Percentiles rank a stretch among this genome's conserved stretches.
phyloP scores from a whole-genome alignment of 2,113 vertebrate genomes.

The Poecile atricapillus region DNA sequence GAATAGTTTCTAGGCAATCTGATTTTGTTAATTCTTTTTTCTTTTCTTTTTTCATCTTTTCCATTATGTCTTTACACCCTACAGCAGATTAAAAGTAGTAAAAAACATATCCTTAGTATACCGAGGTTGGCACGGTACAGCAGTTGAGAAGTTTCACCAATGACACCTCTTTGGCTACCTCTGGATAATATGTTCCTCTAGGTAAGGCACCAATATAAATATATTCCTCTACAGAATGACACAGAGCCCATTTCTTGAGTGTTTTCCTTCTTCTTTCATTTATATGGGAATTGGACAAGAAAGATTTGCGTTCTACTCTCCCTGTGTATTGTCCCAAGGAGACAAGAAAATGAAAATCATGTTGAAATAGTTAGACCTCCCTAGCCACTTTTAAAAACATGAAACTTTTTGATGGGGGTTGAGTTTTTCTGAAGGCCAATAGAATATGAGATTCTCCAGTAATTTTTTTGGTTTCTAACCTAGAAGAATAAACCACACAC shows the following conservation, averaged over 20 bases:
- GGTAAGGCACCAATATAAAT: background rate
- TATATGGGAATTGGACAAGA: background rate
- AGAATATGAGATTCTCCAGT: background rate
- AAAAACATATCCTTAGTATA: background rate
- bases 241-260: background rate
- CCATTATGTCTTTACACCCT: background rate
- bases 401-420: accelerated
- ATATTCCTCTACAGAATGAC: background rate
- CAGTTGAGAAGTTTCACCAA: background rate
- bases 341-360: background rate
- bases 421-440: background rate
- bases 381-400: background rate
- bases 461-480: background rate
- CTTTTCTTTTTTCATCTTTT: background rate
- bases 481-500: background rate
- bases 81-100: background rate
- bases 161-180: background rate
- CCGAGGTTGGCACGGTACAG: background rate
- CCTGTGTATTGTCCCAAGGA: background rate
- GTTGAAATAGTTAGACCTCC: background rate
- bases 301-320: background rate
- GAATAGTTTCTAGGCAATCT: conserved; percentile 10
- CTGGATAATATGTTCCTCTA: background rate
- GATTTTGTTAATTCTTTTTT: background rate
- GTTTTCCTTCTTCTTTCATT: background rate